Base-by-base conservation (phyloP, 1,140 invertebrate species). In the Halesus radiatus region DNA sequence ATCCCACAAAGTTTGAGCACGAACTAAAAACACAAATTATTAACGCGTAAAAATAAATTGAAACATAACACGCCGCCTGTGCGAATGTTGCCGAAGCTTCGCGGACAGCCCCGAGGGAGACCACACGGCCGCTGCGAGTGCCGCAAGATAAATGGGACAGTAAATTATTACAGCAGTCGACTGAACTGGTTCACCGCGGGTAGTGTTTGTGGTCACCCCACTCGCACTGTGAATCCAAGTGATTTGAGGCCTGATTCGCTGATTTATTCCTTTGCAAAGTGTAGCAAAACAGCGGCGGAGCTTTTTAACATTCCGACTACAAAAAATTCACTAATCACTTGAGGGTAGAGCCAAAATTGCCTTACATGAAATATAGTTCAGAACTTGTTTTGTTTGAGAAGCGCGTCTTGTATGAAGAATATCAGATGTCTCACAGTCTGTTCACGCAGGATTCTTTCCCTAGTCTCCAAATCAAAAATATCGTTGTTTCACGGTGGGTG, bases 61-160 rank as follows among this genome's bases (percentile, higher is more conserved):
- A 52, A 72, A 53, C 45, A 72, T 22, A 22, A 72, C 52, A 53
- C 22, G 1, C 68, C 18, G 68, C 66, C 68, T 50, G 68, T 23
- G 68, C 52, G 50, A 26, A 26, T 8, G 1, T 72, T 26, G 18
- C 45, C 62, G 68, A 26, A 72, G 18, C 22, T 15, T n/a, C 45
- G 45, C 68, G 64, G 64, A 68, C 50, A 72, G 50, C 45, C 68
- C 45, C 50, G 18, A 18, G 68, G 74, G 74, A 45, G 74, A 76
- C 54, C 74, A 76, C 60, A 50, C 60, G 54, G 54, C 80, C 80
- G 77, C 64, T 74, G 80, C 77, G 80, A 81, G 80, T 79, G 80
- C 80, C 80, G 72, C 77, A 79, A 79, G 80, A 81, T 81, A 81
- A 81, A 81, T 79, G 80, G 78, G 64, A 77, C 77, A 79, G 79